Conservation (phyloP, 2,797 vertebrate genomes). For the Pseudochaenichthys georgianus region DNA sequence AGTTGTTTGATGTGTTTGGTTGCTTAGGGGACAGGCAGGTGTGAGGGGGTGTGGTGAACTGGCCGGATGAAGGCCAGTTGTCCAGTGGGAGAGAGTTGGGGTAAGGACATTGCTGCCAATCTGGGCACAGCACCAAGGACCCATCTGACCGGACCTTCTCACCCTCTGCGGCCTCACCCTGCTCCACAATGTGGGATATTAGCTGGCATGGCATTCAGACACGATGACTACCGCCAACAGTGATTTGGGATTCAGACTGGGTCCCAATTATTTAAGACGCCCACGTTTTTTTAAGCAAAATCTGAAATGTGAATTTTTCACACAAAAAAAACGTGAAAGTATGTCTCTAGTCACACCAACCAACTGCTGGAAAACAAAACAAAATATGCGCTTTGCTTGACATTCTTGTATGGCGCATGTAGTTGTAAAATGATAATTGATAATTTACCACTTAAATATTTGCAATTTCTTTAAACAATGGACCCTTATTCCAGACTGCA, state of each 20-base stretch:
- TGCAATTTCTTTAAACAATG: background rate
- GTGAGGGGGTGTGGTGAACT: constrained; percentile 24
- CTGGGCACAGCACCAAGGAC: constrained; percentile 31
- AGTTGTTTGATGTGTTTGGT: constrained; percentile 58
- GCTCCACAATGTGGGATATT: constrained; percentile 36
- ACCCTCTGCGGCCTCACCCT: constrained; percentile 47
- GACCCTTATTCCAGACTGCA: background rate
- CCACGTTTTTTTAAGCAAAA: background rate
- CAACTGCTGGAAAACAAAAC: background rate
- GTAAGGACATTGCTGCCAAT: constrained; percentile 53
- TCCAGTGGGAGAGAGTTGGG: constrained; percentile 38
- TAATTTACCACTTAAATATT: background rate
- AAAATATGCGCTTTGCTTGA: background rate
- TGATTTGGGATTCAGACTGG: constrained; percentile 2
- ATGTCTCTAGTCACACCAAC: background rate
- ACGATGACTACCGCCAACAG: constrained; percentile 10
- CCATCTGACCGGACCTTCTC: constrained; percentile 19
- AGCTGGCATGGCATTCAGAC: constrained; percentile 12
- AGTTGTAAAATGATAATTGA: background rate
- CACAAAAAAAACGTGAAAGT: background rate
- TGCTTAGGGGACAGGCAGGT: constrained; percentile 53
- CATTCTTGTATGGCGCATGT: background rate
- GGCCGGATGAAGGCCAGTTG: constrained; percentile 60
- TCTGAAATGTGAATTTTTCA: background rate
- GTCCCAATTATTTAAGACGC: constrained; percentile 2